phyloP scores from a whole-genome alignment of 2,888 invertebrate genomes.

The Trichogramma evanescens region DNA sequence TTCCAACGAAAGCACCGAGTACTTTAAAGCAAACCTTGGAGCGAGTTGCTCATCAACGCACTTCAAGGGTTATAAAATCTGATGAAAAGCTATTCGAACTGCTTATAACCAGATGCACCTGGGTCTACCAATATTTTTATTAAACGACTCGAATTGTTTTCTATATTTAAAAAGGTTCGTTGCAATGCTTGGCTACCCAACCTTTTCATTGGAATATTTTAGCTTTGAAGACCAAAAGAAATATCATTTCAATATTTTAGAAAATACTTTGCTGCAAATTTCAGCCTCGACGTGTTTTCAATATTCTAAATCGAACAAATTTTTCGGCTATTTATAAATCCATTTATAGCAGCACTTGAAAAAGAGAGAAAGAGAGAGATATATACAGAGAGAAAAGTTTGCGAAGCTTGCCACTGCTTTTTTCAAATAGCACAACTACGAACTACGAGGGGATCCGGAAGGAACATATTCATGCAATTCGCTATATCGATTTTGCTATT shows the following conservation, averaged over 20 bases:
- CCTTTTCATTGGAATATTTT: too few species aligned
- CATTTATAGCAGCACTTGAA: constrained; percentile 16
- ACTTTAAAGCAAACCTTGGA: constrained; percentile 40
- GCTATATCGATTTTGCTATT: constrained; percentile 1
- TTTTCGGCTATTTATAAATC: too few species aligned
- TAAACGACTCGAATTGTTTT: too few species aligned
- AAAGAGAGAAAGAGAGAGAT: constrained; percentile 22
- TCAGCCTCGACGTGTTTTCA: too few species aligned
- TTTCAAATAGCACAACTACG: not conserved
- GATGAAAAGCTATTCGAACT: not conserved
- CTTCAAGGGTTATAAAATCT: not conserved
- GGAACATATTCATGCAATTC: not conserved
- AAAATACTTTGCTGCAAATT: too few species aligned
- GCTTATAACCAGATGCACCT: too few species aligned
- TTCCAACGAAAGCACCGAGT: constrained; percentile 40
- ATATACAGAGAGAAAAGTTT: not conserved
- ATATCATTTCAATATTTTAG: too few species aligned
- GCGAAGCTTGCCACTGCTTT: not conserved
- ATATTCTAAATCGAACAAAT: too few species aligned
- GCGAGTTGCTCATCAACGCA: not conserved
- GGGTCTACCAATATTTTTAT: constrained; percentile 20
- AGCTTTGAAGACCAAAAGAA: too few species aligned
- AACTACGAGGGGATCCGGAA: not conserved
- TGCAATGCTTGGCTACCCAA: too few species aligned
- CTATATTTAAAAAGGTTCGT: too few species aligned